Evolutionary conservation across 2,888 invertebrate species (phyloP), one percentile per base, ranked within the genome.

Genomic region (Dynastes maya): DNA sequence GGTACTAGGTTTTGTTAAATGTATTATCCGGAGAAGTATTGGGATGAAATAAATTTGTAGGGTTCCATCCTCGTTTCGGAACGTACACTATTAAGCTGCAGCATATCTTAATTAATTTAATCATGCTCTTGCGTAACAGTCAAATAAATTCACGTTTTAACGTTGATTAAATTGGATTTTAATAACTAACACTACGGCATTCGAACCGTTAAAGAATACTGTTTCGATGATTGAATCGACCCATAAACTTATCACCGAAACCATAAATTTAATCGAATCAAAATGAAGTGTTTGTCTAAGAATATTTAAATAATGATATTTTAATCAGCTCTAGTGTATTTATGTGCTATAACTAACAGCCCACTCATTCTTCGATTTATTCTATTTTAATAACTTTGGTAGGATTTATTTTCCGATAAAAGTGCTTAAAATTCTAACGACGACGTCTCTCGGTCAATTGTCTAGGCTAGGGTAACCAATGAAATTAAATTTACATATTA

Each of bases 31-130:
- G 37, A 22, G 40, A 74, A 74, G 72, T 61, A 74, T 74, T 74
- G 61, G 61, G 72, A 61, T 45, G 76, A 68, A 78, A 78, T 78
- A 78, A 78, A 78, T 74, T 78, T 65, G 78, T 74, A 55, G 72
- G 72, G 72, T 61, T 74, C 65, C 64, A 51, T 63, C 74, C 55
- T 22, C 65, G 67, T 61, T 72, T 51, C 55, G 78, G 78, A 78
- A 78, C 72, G 61, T 72, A 53, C 55, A 22, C 55, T 55, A 74
- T 74, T 78, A 64, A 55, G 51, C 40, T 78, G 72, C 78, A 74
- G 67, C 78, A 74, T 78, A 79, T 76, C 76, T 79, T 77, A 76
- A 79, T 79, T 79, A 79, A 79, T 79, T 79, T 76, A 79, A 79
- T 79, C 79, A 75, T 68, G 67, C 49, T 65, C 40, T 78, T 75